Base-by-base conservation (phyloP, 1,140 invertebrate species). In the Antheraea pernyi region DNA sequence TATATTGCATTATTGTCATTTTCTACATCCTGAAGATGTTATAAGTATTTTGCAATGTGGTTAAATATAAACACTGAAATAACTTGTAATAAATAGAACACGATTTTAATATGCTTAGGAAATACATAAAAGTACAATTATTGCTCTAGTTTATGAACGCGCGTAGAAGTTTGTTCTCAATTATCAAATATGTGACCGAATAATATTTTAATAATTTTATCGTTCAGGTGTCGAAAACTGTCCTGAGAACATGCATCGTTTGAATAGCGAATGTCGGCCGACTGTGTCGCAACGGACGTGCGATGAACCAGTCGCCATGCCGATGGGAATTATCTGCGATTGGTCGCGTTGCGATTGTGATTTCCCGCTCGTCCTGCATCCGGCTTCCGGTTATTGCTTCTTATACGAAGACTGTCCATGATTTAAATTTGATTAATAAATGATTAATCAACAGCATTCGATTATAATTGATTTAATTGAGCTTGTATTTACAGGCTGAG, bases 281-380 rank as follows among this genome's bases (percentile, higher is more conserved):
- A 91, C 89, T 0, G 81, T 85, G 16, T 88, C 86, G 13, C 87
- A 92, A 71, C 66, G 82, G 48, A 91, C 88, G 1, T 92, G 89
- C 79, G 86, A 88, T 67, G 84, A 91, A 68, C 91, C 91, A 7
- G 84, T 85, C 67, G 79, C 89, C 19, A 59, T 71, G 6, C 79
- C 88, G 3, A 82, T 92, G 85, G 89, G 89, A 11, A 67, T 85
- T 9, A 88, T 92, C n/a, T 91, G 91, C 77, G 81, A 83, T 67
- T 87, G 88, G 86, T 86, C 88, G 64, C 77, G 89, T 0, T 92
- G 91, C 69, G 91, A 91, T 65, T 92, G 91, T 77, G 89, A 92
- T 67, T 89, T 89, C 39, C 89, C 91, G 0, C 87, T 89, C 63
- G 91, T 92, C 0, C 66, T 89, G 8, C 89, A 92, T 65, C 69